A percentile compares a stretch with the other conserved stretches of the same genome.
These are phyloP conservation scores for Epizoanthus illoricatus DNA, from an alignment of 92 coral and sea anemone genomes.

Conservation along the genomic window DNA sequence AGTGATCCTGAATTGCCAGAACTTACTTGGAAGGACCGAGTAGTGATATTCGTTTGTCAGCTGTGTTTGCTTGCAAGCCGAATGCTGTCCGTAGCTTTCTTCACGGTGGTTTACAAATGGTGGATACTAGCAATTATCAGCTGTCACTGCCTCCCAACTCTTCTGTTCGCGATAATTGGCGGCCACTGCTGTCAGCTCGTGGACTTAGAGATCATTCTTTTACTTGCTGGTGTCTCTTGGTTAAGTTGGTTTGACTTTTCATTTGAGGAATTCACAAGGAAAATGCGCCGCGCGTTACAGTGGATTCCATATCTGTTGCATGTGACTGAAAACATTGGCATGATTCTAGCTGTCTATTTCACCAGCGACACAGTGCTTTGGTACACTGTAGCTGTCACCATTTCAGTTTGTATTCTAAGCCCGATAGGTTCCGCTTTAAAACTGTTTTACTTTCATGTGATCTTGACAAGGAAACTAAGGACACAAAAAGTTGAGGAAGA, in stretches of 20 bases:
- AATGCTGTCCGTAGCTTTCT: slow-evolving; percentile 50
- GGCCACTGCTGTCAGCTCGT: slow-evolving; percentile 5
- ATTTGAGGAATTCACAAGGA: slow-evolving; percentile 36
- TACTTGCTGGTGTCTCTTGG: slow-evolving; percentile 48
- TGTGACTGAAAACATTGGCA: slow-evolving; percentile 35
- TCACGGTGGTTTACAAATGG: slow-evolving; percentile 51
- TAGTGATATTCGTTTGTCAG: slow-evolving; percentile 36
- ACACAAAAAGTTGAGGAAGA: slow-evolving; percentile 12
- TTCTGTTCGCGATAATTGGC: slow-evolving; percentile 2
- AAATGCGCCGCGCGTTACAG: slow-evolving; percentile 21
- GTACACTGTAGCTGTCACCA: slow-evolving; percentile 34
- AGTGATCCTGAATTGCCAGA: slow-evolving; percentile 14
- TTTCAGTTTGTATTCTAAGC: slow-evolving; percentile 22
- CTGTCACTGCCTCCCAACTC: slow-evolving; percentile 16
- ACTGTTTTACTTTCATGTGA: slow-evolving; percentile 3
- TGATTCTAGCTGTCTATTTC: slow-evolving; percentile 48
- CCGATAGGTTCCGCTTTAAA: slow-evolving; percentile 8
- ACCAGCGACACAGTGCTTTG: slow-evolving; percentile 25
- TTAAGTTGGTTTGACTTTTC: slow-evolving; percentile 44
- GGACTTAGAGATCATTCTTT: slow-evolving; percentile 25
- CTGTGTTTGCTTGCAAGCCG: slow-evolving; percentile 45
- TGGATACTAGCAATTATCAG: slow-evolving; percentile 51
- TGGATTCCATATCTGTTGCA: slow-evolving; percentile 39
- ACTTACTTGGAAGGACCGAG: background rate
- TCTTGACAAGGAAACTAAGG: background rate